Evolutionary conservation across 1,140 invertebrate species (phyloP).

Genomic region (Bilobella aurantiaca): DNA sequence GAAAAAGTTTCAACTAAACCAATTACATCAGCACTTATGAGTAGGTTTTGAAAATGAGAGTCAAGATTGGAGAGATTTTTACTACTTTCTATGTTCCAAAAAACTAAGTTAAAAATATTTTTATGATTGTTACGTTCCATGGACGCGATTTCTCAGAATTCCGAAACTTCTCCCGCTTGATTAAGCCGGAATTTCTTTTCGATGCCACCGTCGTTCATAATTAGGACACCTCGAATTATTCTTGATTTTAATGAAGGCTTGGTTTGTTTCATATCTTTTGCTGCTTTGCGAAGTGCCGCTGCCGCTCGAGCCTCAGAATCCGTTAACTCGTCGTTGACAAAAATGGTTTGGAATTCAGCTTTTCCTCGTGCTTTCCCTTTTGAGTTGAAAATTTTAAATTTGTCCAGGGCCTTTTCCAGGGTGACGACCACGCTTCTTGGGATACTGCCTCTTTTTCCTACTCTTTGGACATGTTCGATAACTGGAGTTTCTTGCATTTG

Average conservation of each 20-base stretch:
- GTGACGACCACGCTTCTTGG: background rate
- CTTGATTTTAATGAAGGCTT: background rate
- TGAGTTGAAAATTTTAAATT: background rate
- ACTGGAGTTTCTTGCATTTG: background rate
- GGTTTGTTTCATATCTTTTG: background rate
- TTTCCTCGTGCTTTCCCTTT: background rate
- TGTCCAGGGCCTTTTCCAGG: background rate
- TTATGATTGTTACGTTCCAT: background rate
- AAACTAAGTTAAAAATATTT: background rate
- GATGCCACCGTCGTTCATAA: too few relatives aligned
- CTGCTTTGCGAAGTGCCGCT: background rate
- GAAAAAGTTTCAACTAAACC: background rate
- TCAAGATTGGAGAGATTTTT: background rate
- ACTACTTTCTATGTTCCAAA: background rate
- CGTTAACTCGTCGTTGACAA: background rate
- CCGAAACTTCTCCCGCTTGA: too few relatives aligned
- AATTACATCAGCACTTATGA: background rate
- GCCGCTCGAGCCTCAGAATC: background rate
- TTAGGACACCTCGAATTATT: background rate
- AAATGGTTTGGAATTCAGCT: background rate
- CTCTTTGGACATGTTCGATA: background rate
- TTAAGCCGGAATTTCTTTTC: too few relatives aligned
- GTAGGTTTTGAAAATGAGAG: background rate
- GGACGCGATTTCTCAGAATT: background rate
- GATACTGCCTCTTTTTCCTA: background rate